Conservation (phyloP, 2,797 vertebrate species). For the Myotis myotis region DNA sequence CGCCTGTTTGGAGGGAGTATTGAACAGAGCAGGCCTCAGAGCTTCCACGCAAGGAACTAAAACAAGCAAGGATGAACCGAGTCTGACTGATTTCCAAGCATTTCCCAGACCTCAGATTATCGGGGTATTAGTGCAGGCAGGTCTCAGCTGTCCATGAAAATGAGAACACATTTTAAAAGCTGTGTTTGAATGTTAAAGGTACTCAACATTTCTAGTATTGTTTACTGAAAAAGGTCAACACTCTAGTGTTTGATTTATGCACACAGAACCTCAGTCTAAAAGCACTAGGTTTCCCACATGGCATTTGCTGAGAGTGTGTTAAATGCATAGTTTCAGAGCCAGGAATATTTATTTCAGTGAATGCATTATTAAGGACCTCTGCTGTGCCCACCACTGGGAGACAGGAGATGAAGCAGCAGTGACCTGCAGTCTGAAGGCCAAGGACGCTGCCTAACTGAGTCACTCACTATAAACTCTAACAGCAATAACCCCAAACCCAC, state of each 20-base stretch:
- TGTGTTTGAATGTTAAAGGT: conserved; percentile 67
- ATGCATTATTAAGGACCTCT: conserved; percentile 67
- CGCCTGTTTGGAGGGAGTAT: not conserved
- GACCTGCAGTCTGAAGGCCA: not conserved
- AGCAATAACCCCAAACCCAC: not conserved
- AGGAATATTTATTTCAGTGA: conserved; percentile 66
- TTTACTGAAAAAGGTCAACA: conserved; percentile 69
- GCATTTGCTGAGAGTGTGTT: conserved; percentile 61
- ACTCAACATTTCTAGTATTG: conserved; percentile 70
- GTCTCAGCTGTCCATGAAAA: conserved; percentile 73
- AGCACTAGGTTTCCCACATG: conserved; percentile 64
- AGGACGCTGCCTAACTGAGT: not conserved
- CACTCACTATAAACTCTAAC: not conserved
- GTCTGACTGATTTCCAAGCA: conserved; percentile 35
- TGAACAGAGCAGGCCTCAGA: conserved; percentile 23
- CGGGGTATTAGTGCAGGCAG: conserved; percentile 38
- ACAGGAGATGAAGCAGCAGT: not conserved
- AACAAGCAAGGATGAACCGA: not conserved
- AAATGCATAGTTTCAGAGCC: conserved; percentile 61
- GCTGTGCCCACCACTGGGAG: not conserved
- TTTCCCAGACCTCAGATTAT: conserved; percentile 62
- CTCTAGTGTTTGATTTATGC: conserved; percentile 61
- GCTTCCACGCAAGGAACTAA: conserved; percentile 14
- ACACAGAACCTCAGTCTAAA: conserved; percentile 67
- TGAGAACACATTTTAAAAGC: conserved; percentile 61